Percentiles rank a stretch among this genome's conserved stretches.
Evolutionary conservation across 2,888 invertebrate genomes (phyloP).

Genomic region (Dexiosoma caninum): DNA sequence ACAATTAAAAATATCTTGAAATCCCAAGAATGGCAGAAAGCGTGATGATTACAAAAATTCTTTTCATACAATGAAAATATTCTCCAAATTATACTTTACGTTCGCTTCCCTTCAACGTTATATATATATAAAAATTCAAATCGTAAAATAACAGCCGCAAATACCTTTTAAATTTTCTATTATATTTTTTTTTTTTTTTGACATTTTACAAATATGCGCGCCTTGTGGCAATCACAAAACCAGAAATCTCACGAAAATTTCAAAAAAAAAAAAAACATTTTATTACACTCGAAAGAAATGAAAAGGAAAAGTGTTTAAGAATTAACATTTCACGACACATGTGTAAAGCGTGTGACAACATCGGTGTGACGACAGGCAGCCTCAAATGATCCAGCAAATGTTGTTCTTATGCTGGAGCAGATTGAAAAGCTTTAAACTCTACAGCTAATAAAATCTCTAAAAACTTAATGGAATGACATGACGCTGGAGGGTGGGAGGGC

Average conservation of each 20-base stretch:
- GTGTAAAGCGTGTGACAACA: constrained; percentile 23
- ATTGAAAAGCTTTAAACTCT: constrained; percentile 16
- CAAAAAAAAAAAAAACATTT: constrained; percentile 13
- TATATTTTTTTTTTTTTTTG: constrained; percentile 5
- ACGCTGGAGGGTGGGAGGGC: not conserved
- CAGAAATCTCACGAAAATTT: constrained; percentile 4
- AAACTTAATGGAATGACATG: constrained; percentile 38
- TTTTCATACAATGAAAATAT: not conserved
- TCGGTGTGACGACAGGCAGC: not conserved
- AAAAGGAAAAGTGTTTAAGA: not conserved
- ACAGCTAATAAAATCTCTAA: constrained; percentile 8
- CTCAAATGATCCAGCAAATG: constrained; percentile 19
- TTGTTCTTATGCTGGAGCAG: not conserved
- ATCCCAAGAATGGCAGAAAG: not conserved
- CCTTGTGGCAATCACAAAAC: constrained; percentile 1
- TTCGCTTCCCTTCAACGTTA: not conserved
- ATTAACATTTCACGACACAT: constrained; percentile 32
- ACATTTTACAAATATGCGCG: constrained; percentile 43
- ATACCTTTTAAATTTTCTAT: not conserved
- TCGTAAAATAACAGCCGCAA: constrained; percentile 48
- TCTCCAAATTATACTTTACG: not conserved
- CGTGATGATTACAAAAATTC: constrained; percentile 12
- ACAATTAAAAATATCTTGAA: not conserved
- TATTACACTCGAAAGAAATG: not conserved
- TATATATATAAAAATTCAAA: not conserved